Conservation (phyloP, 2,888 invertebrate species). For the Pristionchus entomophagus region DNA sequence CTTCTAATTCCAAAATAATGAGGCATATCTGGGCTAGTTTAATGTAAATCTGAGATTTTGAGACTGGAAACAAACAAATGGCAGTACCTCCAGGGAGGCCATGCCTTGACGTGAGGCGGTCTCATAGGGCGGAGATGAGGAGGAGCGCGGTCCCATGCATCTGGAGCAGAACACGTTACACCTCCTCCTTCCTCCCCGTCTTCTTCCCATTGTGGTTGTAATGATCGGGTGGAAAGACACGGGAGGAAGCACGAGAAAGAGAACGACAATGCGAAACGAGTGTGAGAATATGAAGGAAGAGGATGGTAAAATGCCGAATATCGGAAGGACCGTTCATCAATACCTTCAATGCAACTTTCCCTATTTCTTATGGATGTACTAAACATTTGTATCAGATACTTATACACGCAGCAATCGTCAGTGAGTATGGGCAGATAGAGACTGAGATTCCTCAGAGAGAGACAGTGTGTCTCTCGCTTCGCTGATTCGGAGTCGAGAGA, state of each 20-base stretch:
- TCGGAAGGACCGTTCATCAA: too few relatives aligned
- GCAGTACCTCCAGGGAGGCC: constrained; percentile 35
- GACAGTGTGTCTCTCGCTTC: background rate
- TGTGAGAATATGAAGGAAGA: background rate
- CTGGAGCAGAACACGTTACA: background rate
- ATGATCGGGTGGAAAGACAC: background rate
- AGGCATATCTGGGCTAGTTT: too few relatives aligned
- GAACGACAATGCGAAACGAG: constrained; percentile 6
- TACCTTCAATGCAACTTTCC: too few relatives aligned
- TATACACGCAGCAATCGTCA: too few relatives aligned
- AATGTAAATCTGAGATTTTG: background rate
- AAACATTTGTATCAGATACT: too few relatives aligned
- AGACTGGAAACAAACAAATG: background rate
- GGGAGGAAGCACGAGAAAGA: background rate
- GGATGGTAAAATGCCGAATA: background rate
- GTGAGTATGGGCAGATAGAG: background rate
- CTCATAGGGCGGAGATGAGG: too few relatives aligned
- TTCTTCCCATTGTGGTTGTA: too few relatives aligned
- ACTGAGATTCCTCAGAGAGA: background rate
- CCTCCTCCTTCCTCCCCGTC: too few relatives aligned
- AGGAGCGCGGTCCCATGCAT: background rate
- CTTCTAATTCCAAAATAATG: too few relatives aligned
- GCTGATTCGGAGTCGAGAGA: constrained; percentile 7
- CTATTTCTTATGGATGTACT: too few relatives aligned
- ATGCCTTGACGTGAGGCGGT: background rate